These are phyloP conservation scores for Cecropterus lyciades DNA, from an alignment of 1,140 invertebrate species.

Conservation along the genomic window DNA sequence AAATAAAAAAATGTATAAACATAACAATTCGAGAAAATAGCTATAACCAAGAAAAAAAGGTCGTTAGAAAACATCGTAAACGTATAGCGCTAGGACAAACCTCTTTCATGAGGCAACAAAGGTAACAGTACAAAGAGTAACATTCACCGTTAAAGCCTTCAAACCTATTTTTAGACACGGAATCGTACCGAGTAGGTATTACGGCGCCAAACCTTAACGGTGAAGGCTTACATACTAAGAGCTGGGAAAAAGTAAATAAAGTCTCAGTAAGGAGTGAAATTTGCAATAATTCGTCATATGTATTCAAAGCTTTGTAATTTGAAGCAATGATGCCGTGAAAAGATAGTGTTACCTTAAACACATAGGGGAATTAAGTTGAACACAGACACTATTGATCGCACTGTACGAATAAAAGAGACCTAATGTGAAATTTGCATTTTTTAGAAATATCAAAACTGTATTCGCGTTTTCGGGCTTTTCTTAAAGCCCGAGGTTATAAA, in stretches of 20 bases:
- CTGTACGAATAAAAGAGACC: too few species aligned
- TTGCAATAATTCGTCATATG: slow-evolving; percentile 28
- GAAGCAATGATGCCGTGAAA: slow-evolving; percentile 16
- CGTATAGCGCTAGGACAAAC: too few species aligned
- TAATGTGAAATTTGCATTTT: too few species aligned
- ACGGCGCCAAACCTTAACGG: slow-evolving; percentile 15
- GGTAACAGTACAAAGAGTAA: slow-evolving; percentile 20
- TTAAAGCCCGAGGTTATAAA: too few species aligned
- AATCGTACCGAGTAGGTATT: slow-evolving; percentile 5
- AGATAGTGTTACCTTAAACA: background rate
- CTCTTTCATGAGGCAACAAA: too few species aligned
- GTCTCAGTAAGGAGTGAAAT: slow-evolving; percentile 1
- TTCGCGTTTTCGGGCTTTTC: too few species aligned
- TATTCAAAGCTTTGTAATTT: slow-evolving; percentile 26
- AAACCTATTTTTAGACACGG: slow-evolving; percentile 20
- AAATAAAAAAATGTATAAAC: too few species aligned
- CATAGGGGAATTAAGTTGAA: background rate
- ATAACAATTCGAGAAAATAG: too few species aligned
- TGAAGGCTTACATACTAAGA: slow-evolving; percentile 7
- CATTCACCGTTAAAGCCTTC: slow-evolving; percentile 28
- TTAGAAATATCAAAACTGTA: too few species aligned
- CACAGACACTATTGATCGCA: too few species aligned
- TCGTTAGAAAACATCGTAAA: too few species aligned
- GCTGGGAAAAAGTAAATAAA: slow-evolving; percentile 10
- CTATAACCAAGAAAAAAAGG: too few species aligned